phyloP scores from a whole-genome alignment of 2,888 invertebrate species.

The Blastobasis adustella region DNA sequence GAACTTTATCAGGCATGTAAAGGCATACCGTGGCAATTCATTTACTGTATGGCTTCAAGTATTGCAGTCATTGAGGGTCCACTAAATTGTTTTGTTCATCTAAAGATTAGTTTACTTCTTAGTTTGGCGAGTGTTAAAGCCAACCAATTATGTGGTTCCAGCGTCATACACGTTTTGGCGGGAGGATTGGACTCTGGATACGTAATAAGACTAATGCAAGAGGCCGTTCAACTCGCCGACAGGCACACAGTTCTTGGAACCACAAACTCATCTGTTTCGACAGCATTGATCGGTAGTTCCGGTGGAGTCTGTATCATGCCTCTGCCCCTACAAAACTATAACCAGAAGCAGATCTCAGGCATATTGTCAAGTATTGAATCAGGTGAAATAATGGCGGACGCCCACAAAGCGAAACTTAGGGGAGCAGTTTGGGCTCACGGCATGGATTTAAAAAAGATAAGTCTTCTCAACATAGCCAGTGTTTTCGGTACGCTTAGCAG shows the following conservation, averaged over 20 bases:
- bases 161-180: constrained; percentile 49
- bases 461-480: constrained; percentile 43
- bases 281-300: constrained; percentile 41
- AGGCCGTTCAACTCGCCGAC: constrained; percentile 45
- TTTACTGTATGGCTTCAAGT: constrained; percentile 57
- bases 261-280: constrained; percentile 30
- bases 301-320: constrained; percentile 53
- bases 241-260: constrained; percentile 36
- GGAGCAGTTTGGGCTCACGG: constrained; percentile 61
- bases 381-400: constrained; percentile 35
- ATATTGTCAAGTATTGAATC: constrained; percentile 48
- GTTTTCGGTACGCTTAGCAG: constrained; percentile 53
- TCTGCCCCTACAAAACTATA: constrained; percentile 51
- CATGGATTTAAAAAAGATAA: constrained; percentile 51
- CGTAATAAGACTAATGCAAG: constrained; percentile 44
- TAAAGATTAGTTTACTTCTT: constrained; percentile 53
- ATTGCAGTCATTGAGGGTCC: constrained; percentile 53
- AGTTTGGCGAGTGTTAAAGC: constrained; percentile 58
- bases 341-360: constrained; percentile 40
- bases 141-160: constrained; percentile 31
- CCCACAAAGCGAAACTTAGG: constrained; percentile 31
- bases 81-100: constrained; percentile 54
- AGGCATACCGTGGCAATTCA: constrained; percentile 53
- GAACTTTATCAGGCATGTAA: constrained; percentile 41
- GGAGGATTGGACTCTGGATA: constrained; percentile 48